A percentile compares a stretch with the other conserved stretches of the same genome.
Evolutionary conservation across 1,140 invertebrate species (phyloP).

Genomic region (Eupristina koningsbergeri): DNA sequence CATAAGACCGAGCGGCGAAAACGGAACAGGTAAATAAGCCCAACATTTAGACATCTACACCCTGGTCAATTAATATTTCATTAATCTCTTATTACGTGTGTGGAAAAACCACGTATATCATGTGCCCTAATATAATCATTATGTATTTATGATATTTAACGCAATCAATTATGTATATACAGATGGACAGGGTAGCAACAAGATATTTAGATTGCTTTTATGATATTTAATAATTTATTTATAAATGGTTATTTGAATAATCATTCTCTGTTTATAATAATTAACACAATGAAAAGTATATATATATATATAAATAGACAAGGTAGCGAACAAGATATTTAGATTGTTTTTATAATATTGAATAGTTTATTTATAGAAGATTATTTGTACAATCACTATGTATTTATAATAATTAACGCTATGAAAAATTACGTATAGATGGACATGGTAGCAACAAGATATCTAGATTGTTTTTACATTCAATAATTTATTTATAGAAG

Average conservation of each 20-base stretch:
- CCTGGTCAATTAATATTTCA: neutral
- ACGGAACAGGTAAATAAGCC: conserved; percentile 87
- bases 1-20: conserved; percentile 92
- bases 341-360: neutral
- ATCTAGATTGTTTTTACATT: neutral
- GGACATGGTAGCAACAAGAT: neutral
- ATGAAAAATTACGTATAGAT: too few relatives aligned
- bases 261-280: too few relatives aligned
- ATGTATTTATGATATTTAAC: neutral
- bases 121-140: neutral
- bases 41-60: neutral
- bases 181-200: too few relatives aligned
- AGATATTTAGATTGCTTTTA: neutral
- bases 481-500: neutral
- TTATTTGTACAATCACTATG: too few relatives aligned
- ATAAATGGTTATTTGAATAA: too few relatives aligned
- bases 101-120: neutral
- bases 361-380: neutral
- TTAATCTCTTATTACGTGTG: conserved; percentile 9
- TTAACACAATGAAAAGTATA: too few relatives aligned
- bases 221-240: neutral
- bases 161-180: too few relatives aligned
- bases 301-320: too few relatives aligned
- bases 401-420: too few relatives aligned
- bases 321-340: neutral